A percentile compares a stretch with the other conserved stretches of the same genome.
These are phyloP conservation scores for Pogonocichla stellata DNA, from an alignment of 2,113 vertebrate genomes.

Conservation along the genomic window DNA sequence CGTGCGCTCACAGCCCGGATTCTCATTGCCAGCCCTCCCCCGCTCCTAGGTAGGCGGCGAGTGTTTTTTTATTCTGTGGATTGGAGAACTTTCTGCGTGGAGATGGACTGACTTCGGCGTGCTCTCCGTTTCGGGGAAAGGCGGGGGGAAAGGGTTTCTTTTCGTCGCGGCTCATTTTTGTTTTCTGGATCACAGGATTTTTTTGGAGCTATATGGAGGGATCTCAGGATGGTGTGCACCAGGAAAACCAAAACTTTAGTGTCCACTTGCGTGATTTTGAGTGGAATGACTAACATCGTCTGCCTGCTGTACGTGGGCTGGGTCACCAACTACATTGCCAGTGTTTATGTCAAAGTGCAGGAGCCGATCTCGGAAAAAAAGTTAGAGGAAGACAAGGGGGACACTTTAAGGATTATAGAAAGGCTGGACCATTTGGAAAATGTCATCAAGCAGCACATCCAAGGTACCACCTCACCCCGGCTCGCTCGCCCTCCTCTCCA, in stretches of 20 bases:
- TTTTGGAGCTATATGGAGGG: slow-evolving; percentile 86
- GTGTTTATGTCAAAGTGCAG: slow-evolving; percentile 92
- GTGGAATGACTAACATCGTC: slow-evolving; percentile 97
- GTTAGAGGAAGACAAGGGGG: slow-evolving; percentile 90
- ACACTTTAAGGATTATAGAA: slow-evolving; percentile 94
- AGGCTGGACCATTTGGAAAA: slow-evolving; percentile 94
- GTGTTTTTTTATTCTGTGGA: not conserved
- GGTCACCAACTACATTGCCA: slow-evolving; percentile 98
- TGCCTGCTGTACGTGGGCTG: slow-evolving; percentile 97
- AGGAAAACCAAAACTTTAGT: slow-evolving; percentile 99
- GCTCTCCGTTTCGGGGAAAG: not conserved
- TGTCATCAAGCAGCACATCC: slow-evolving; percentile 97
- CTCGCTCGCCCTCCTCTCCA: not conserved
- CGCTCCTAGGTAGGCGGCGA: slow-evolving; percentile 39
- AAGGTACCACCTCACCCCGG: slow-evolving; percentile 79
- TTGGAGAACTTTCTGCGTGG: slow-evolving; percentile 37
- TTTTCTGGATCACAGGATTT: slow-evolving; percentile 65
- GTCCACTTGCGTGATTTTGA: slow-evolving; percentile 98
- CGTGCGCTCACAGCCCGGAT: not conserved
- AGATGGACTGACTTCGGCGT: slow-evolving; percentile 19
- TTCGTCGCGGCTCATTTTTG: slow-evolving; percentile 12
- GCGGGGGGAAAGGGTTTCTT: not conserved
- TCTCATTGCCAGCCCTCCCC: slow-evolving; percentile 1
- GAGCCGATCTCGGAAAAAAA: slow-evolving; percentile 89
- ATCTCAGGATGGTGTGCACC: slow-evolving; percentile 95